A percentile compares a stretch with the other conserved stretches of the same genome.
phyloP scores from a whole-genome alignment of 2,888 invertebrate species.

The Apamea monoglypha region DNA sequence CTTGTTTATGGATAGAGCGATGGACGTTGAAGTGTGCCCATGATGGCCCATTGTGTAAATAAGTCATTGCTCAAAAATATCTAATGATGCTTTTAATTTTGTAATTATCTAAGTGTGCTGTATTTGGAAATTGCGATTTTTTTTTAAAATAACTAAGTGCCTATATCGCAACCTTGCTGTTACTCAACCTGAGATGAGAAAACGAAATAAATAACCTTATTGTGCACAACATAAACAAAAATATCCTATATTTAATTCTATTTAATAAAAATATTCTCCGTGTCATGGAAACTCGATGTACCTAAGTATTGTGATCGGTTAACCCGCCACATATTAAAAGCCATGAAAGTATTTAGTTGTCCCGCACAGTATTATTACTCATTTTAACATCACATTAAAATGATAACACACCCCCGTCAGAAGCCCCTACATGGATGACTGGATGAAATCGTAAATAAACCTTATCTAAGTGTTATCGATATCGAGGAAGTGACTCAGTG shows the following conservation, averaged over 20 bases:
- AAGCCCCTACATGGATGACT: slow-evolving; percentile 42
- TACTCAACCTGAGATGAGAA: not conserved
- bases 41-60: slow-evolving; percentile 31
- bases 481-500: slow-evolving; percentile 63
- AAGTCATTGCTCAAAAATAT: not conserved
- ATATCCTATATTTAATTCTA: not conserved
- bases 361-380: slow-evolving; percentile 33
- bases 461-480: slow-evolving; percentile 56
- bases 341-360: slow-evolving; percentile 25
- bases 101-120: not conserved
- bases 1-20: slow-evolving; percentile 31
- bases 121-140: slow-evolving; percentile 6
- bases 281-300: not conserved
- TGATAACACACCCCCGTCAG: slow-evolving; percentile 41
- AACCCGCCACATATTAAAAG: slow-evolving; percentile 18
- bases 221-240: not conserved
- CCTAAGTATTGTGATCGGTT: not conserved
- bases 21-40: slow-evolving; percentile 25
- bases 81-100: not conserved
- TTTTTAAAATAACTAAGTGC: not conserved
- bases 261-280: not conserved
- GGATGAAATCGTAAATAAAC: slow-evolving; percentile 55
- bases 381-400: slow-evolving; percentile 24
- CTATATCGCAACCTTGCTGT: not conserved
- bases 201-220: not conserved